Conservation (phyloP, 2,888 invertebrate species). For the Calliopum simillimum region DNA sequence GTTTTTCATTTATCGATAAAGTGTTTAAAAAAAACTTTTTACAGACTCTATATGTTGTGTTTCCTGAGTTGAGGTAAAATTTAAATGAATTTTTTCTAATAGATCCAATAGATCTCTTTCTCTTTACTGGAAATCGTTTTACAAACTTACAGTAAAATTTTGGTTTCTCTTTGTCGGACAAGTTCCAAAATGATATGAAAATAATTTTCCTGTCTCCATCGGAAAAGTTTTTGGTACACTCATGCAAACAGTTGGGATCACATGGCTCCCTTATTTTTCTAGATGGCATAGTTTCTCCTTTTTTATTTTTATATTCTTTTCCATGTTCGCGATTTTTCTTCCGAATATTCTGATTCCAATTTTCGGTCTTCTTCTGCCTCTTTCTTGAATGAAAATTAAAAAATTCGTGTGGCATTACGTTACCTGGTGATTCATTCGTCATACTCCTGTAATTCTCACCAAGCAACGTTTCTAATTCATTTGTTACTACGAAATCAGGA, state of each 20-base stretch:
- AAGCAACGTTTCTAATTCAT: too few relatives aligned
- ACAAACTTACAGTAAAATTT: constrained; percentile 10
- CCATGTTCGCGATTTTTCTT: background rate
- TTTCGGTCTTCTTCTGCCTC: background rate
- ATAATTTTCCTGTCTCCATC: background rate
- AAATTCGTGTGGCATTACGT: too few relatives aligned
- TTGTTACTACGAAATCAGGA: too few relatives aligned
- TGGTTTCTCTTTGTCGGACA: background rate
- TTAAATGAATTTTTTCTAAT: background rate
- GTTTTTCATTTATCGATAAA: background rate
- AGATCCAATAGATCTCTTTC: background rate
- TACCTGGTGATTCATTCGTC: too few relatives aligned
- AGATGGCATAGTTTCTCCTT: background rate
- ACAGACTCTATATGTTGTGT: background rate
- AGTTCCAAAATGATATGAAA: background rate
- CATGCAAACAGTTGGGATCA: background rate
- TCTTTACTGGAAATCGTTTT: background rate
- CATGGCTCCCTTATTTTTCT: background rate
- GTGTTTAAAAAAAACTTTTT: background rate
- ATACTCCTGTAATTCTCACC: too few relatives aligned
- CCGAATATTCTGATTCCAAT: constrained; percentile 3
- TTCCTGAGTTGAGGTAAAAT: background rate
- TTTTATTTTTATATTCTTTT: background rate
- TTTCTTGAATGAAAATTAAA: too few relatives aligned
- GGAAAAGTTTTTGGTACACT: too few relatives aligned